Evolutionary conservation across 2,888 invertebrate genomes (phyloP), one percentile per base, ranked within the genome.

Genomic region (Lasioglossum malachurum): DNA sequence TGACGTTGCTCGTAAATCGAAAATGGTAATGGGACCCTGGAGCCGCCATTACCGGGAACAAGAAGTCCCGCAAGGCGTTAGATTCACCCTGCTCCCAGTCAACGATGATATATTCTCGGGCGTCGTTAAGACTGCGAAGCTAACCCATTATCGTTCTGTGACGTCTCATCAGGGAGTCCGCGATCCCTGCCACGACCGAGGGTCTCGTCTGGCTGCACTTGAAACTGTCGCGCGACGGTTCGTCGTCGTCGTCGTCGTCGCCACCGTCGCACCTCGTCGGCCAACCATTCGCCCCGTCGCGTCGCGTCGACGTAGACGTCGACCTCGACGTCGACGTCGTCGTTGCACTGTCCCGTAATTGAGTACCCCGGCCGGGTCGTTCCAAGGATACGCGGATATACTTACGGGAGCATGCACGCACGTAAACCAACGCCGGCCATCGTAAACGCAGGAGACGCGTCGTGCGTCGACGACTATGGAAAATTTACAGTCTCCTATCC

Each of bases 1-100:
- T 44, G 79, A 89, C 87, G 81, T 71, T 64, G 80, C 74, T 74
- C 80, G 84, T 90, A 90, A 90, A 90, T 90, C 87, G 87, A 78
- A 83, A 90, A 83, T 86, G 82, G 84, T 90, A 90, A 90, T 90
- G 90, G 84, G 75, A 75, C 80, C 84, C 76, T 8, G 73, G 78
- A 82, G 81, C 64, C 76, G 64, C 57, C 76, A 82, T 90, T 86
- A 38, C 82, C 46, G 75, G 74, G 71, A 75, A 57, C 85, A 87
- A 90, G 90, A 90, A 88, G 88, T 90, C 81, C 85, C 80, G 80
- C 80, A 90, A 90, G 84, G 83, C 81, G 79, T 87, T 88, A 88
- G 78, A 90, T 87, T 90, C 82, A 87, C 87, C 88, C 88, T 78
- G 79, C 78, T 85, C 41, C 77, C 80, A 77, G 80, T 86, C 75